Percentiles rank a stretch among this genome's conserved stretches.
phyloP scores from a whole-genome alignment of 1,140 invertebrate species.

The Chironomus tepperi region DNA sequence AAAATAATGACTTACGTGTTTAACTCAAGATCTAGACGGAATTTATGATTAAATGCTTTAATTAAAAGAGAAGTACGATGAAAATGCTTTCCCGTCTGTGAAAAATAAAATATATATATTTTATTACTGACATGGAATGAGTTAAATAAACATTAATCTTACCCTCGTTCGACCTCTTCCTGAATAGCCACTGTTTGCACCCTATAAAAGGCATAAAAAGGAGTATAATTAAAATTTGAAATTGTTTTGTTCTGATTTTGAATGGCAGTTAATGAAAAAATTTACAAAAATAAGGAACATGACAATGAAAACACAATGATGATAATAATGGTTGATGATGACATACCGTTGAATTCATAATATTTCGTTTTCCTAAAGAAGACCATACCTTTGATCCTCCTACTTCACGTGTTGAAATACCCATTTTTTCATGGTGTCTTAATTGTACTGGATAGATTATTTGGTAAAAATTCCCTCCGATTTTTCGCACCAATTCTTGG shows the following conservation, averaged over 20 bases:
- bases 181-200: slow-evolving; percentile 24
- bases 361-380: slow-evolving; percentile 35
- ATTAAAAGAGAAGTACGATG: slow-evolving; percentile 88
- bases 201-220: background rate
- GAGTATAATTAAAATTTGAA: no score
- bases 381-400: slow-evolving; percentile 68
- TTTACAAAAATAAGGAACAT: slow-evolving; percentile 21
- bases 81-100: slow-evolving; percentile 84
- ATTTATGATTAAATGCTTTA: slow-evolving; percentile 93
- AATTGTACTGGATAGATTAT: slow-evolving; percentile 91
- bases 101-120: slow-evolving; percentile 35
- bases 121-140: slow-evolving; percentile 21
- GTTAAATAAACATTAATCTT: slow-evolving; percentile 12
- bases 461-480: slow-evolving; percentile 83
- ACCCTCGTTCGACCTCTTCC: slow-evolving; percentile 24
- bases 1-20: slow-evolving; percentile 69
- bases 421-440: slow-evolving; percentile 89
- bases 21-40: slow-evolving; percentile 88
- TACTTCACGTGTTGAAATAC: slow-evolving; percentile 81
- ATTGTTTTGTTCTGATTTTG: no score
- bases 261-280: slow-evolving; percentile 1
- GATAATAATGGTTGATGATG: slow-evolving; percentile 25
- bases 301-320: background rate
- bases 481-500: slow-evolving; percentile 81
- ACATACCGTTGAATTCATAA: slow-evolving; percentile 38